phyloP scores from a whole-genome alignment of 2,888 invertebrate species.

The Helicoverpa assulta region DNA sequence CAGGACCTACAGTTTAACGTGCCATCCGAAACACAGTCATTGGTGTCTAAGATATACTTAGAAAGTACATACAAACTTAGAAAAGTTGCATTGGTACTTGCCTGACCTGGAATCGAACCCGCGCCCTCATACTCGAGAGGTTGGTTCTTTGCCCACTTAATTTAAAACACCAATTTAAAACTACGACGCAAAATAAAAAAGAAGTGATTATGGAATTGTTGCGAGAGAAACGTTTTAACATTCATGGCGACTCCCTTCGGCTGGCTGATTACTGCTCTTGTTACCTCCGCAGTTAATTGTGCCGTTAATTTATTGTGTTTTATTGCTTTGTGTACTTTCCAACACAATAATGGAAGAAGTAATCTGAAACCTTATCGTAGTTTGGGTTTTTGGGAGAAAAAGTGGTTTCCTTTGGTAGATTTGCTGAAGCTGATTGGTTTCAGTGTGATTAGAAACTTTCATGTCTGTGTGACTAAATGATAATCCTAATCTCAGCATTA shows the following conservation, averaged over 20 bases:
- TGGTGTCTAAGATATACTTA: too few relatives aligned
- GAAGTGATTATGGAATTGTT: constrained; percentile 46
- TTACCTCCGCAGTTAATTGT: constrained; percentile 54
- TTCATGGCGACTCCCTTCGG: constrained; percentile 56
- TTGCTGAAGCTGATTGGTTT: background rate
- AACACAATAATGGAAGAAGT: constrained; percentile 16
- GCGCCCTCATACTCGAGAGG: too few relatives aligned
- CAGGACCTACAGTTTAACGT: too few relatives aligned
- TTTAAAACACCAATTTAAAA: constrained; percentile 32
- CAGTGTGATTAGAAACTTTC: background rate
- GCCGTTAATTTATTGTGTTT: constrained; percentile 44
- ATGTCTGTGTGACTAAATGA: too few relatives aligned
- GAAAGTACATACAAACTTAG: too few relatives aligned
- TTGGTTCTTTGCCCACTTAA: too few relatives aligned
- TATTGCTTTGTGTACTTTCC: constrained; percentile 34
- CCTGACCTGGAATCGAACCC: too few relatives aligned
- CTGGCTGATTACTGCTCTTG: constrained; percentile 61
- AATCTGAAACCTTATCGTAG: background rate
- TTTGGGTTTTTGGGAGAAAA: background rate
- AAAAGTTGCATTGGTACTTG: too few relatives aligned
- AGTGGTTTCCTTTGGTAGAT: background rate
- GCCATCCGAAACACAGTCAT: too few relatives aligned
- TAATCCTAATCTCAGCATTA: too few relatives aligned
- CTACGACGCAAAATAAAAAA: constrained; percentile 37
- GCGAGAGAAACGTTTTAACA: constrained; percentile 53